Percentiles rank a stretch among this genome's conserved stretches.
phyloP scores from a whole-genome alignment of 2,113 vertebrate species.

The Perca fluviatilis region DNA sequence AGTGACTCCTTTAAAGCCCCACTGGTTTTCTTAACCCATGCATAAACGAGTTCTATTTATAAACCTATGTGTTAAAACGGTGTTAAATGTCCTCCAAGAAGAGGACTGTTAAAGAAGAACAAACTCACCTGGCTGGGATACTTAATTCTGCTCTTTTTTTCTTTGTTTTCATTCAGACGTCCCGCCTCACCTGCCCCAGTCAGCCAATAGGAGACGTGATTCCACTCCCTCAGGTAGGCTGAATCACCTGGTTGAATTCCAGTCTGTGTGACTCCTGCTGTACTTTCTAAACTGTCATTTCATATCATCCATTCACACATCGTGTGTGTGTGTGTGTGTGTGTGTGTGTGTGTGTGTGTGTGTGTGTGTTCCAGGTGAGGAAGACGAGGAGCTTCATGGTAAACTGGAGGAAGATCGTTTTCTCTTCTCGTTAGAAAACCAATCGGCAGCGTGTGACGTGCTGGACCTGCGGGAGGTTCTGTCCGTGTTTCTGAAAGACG shows the following conservation, averaged over 20 bases:
- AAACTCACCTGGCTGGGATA: background rate
- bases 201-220: conserved; percentile 25
- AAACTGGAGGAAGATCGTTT: conserved; percentile 86
- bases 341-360: conserved; percentile 25
- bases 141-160: background rate
- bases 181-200: conserved; percentile 44
- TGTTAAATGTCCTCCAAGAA: too few relatives aligned
- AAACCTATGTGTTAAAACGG: too few relatives aligned
- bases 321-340: conserved; percentile 8
- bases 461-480: conserved; percentile 83
- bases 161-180: conserved; percentile 47
- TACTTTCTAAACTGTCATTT: too few relatives aligned
- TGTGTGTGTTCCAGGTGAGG: conserved; percentile 53
- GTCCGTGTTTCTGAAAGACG: conserved; percentile 70
- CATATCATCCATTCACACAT: too few relatives aligned
- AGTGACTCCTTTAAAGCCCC: too few relatives aligned
- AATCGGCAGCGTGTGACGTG: conserved; percentile 84
- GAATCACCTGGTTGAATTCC: background rate
- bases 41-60: too few relatives aligned
- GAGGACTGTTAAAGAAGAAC: too few relatives aligned
- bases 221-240: conserved; percentile 57
- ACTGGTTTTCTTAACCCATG: too few relatives aligned
- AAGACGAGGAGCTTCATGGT: conserved; percentile 85
- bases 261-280: too few relatives aligned
- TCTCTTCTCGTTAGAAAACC: conserved; percentile 83